Base-by-base conservation (phyloP, 2,113 vertebrate species). In the Mola mola region DNA sequence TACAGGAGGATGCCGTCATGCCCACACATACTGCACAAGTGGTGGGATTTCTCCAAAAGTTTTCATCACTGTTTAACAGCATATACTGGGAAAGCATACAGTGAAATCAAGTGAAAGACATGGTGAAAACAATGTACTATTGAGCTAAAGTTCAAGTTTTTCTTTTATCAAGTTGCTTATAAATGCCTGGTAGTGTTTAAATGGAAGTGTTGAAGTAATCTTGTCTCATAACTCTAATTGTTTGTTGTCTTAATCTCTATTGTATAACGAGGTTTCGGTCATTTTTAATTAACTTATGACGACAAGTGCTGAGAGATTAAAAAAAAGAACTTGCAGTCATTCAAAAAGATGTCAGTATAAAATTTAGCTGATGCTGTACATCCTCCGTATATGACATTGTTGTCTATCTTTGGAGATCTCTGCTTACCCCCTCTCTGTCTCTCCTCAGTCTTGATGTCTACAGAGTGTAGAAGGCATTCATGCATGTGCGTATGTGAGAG, bases 391-490 rank as follows among this genome's bases (percentile, higher is more conserved):
- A n/a, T n/a, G n/a, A n/a, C n/a, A n/a, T n/a, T n/a, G n/a, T n/a
- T n/a, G 15, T 33, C 17, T 28, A 1, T 38, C 37, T 60, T 0
- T 53, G 36, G 44, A 38, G 12, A 7, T 44, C 19, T 12, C 29
- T 15, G n/a, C 10, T 13, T 11, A 4, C n/a, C 46, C 52, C 38
- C 58, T 57, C 11, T 46, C 43, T 50, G 51, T 43, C 58, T 57
- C 11, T 46, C 43, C 28, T 52, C 58, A 6, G 79, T 70, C 63
- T 53, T 48, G 73, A 70, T 67, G 76, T 66, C 64, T 70, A 67
- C 67, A 55, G 31, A 24, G 19, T 10, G 59, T 70, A 51, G 43
- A n/a, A 44, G 4, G 28, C 5, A 17, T 37, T 42, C 34, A 48
- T 10, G 22, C 12, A 2, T 59, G 53, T 29, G 24, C 72, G 44